These are phyloP conservation scores for Anguilla japonica DNA, from an alignment of 2,113 vertebrate genomes.

Conservation along the genomic window DNA sequence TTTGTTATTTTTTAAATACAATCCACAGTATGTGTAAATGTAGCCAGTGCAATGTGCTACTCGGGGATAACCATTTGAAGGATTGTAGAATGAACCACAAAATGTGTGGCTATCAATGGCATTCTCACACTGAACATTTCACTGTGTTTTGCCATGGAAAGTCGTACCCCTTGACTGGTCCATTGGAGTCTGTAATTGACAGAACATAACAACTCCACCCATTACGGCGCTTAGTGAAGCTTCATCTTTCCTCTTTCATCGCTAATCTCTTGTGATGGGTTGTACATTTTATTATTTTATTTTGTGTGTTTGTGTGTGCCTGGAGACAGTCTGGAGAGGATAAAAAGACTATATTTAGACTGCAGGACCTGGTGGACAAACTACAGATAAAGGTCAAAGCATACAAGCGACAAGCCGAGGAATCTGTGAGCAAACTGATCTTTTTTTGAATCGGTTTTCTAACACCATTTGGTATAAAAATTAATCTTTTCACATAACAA, in stretches of 20 bases:
- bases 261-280: not conserved
- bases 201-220: too few relatives aligned
- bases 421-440: not conserved
- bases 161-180: too few relatives aligned
- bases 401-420: not conserved
- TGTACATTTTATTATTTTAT: not conserved
- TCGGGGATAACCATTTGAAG: too few relatives aligned
- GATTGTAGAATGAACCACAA: too few relatives aligned
- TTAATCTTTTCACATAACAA: too few relatives aligned
- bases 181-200: too few relatives aligned
- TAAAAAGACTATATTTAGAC: constrained; percentile 1
- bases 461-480: too few relatives aligned
- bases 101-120: too few relatives aligned
- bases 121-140: too few relatives aligned
- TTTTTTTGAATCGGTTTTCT: not conserved
- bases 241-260: not conserved
- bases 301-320: not conserved
- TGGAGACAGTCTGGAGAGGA: not conserved
- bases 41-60: too few relatives aligned
- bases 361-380: not conserved
- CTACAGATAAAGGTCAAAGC: not conserved
- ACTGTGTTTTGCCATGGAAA: too few relatives aligned
- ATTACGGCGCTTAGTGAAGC: not conserved
- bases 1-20: not conserved
- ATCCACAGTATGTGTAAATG: too few relatives aligned